phyloP scores from a whole-genome alignment of 2,113 vertebrate species.

The Ailuropoda melanoleuca region DNA sequence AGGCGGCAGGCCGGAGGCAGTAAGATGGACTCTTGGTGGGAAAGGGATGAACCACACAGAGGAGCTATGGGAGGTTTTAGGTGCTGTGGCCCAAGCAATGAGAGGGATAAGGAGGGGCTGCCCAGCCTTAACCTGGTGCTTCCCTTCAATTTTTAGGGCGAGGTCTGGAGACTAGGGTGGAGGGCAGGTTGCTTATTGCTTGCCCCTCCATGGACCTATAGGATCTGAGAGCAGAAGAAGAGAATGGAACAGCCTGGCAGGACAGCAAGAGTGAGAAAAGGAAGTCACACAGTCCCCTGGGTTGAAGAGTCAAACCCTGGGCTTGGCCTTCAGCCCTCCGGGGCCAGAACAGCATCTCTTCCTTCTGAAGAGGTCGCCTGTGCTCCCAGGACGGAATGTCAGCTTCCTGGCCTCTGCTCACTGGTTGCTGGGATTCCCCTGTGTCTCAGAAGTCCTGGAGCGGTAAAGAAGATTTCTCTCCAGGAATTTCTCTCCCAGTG shows the following conservation, averaged over 20 bases:
- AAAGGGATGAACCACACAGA: neutral
- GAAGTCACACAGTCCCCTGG: neutral
- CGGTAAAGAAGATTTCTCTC: constrained; percentile 34
- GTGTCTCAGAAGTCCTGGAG: neutral
- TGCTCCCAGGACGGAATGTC: neutral
- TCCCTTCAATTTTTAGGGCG: neutral
- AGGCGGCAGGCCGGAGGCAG: neutral
- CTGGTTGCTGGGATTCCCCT: neutral
- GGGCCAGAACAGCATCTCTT: constrained; percentile 3
- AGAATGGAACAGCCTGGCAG: neutral
- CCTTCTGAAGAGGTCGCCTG: neutral
- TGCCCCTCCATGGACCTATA: neutral
- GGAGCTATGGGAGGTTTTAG: neutral
- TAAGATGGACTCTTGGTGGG: neutral
- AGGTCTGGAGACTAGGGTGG: too few species aligned
- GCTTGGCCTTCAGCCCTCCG: neutral
- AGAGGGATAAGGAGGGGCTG: neutral
- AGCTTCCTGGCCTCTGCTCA: neutral
- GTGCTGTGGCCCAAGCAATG: neutral
- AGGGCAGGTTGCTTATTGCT: neutral
- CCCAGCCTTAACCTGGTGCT: neutral
- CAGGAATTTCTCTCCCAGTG: neutral
- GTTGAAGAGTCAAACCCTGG: neutral
- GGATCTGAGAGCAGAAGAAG: neutral
- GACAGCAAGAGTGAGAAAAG: neutral